phyloP scores from a whole-genome alignment of 92 coral and sea anemone species.

The Epizoanthus fatuus region DNA sequence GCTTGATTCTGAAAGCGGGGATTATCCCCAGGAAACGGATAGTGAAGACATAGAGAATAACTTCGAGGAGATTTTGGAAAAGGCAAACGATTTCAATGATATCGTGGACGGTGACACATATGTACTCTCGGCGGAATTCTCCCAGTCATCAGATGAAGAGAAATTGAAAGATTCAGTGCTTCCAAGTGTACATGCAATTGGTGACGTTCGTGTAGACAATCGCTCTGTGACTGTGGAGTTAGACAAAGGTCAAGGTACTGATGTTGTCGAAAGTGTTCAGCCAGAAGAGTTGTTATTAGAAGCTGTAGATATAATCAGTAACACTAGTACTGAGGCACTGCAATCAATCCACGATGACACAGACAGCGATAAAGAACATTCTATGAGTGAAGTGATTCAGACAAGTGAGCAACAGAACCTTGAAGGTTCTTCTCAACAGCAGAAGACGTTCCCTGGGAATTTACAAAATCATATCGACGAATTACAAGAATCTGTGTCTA shows the following conservation, averaged over 20 bases:
- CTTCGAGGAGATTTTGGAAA: conserved; percentile 34
- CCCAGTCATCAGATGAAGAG: not conserved
- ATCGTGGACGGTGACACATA: not conserved
- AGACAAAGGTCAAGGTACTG: not conserved
- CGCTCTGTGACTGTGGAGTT: not conserved
- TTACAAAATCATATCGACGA: not conserved
- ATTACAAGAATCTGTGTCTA: not conserved
- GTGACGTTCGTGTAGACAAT: not conserved
- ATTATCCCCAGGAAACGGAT: not conserved
- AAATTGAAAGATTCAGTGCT: not conserved
- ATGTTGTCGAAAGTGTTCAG: not conserved
- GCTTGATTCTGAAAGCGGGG: conserved; percentile 1
- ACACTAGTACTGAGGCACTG: not conserved
- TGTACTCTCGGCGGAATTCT: not conserved
- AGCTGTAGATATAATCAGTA: not conserved
- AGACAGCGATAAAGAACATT: not conserved
- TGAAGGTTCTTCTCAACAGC: not conserved
- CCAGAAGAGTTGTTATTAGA: not conserved
- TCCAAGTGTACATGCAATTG: not conserved
- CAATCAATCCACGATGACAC: not conserved
- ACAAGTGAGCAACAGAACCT: not conserved
- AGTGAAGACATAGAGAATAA: conserved; percentile 33
- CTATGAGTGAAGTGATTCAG: not conserved
- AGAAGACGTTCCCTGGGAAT: not conserved
- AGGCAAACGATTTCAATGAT: conserved; percentile 2